These are phyloP conservation scores for Monochamus alternatus DNA, from an alignment of 2,888 invertebrate species.

Conservation along the genomic window DNA sequence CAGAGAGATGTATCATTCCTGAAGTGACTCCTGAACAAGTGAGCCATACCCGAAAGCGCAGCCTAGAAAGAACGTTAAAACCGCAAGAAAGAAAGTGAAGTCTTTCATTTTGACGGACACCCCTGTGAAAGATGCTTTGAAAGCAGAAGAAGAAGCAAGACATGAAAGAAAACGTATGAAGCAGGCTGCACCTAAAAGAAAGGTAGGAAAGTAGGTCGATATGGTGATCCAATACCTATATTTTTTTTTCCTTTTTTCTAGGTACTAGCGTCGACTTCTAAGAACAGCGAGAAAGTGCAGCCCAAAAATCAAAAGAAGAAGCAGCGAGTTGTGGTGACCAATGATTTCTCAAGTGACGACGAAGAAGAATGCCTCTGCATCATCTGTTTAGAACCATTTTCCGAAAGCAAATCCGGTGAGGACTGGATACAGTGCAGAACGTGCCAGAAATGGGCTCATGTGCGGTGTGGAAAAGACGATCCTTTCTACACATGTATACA, in stretches of 20 bases:
- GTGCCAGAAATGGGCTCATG: conserved; percentile 37
- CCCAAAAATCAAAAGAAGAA: conserved; percentile 4
- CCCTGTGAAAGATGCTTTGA: conserved; percentile 49
- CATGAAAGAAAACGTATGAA: conserved; percentile 29
- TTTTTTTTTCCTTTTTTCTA: conserved; percentile 3
- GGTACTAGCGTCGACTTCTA: conserved; percentile 7
- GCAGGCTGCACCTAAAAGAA: conserved; percentile 23
- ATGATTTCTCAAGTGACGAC: conserved; percentile 15
- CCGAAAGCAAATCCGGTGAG: conserved; percentile 43
- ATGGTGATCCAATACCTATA: conserved; percentile 3
- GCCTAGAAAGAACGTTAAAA: conserved; percentile 39
- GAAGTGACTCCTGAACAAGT: conserved; percentile 36
- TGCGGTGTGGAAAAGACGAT: conserved; percentile 1
- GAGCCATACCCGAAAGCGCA: conserved; percentile 47
- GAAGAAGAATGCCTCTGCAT: conserved; percentile 39
- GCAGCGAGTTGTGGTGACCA: neutral
- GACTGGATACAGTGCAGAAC: conserved; percentile 51
- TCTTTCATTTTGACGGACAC: conserved; percentile 54
- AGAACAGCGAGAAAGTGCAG: neutral
- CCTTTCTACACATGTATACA: neutral
- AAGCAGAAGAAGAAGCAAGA: conserved; percentile 39
- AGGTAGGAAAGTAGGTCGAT: conserved; percentile 10
- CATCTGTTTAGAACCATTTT: conserved; percentile 39
- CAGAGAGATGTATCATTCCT: conserved; percentile 6
- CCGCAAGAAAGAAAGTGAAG: conserved; percentile 47